Evolutionary conservation across 2,888 invertebrate genomes (phyloP).

Genomic region (Dorcus hopei): DNA sequence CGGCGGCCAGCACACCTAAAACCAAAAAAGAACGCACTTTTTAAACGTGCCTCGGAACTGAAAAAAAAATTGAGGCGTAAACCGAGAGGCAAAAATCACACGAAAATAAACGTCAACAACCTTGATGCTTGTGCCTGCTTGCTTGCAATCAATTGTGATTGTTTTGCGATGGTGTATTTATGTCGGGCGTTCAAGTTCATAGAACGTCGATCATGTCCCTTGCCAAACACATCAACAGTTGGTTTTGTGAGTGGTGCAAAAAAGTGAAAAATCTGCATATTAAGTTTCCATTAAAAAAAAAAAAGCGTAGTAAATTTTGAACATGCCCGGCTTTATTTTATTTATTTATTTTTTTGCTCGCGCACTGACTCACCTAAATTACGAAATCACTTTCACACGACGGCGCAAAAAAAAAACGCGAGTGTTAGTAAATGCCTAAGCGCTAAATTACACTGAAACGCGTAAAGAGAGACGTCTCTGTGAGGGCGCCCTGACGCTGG

Average conservation of each 20-base stretch:
- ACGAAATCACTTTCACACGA: constrained; percentile 9
- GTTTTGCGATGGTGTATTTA: constrained; percentile 6
- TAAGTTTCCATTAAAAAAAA: neutral
- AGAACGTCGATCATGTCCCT: neutral
- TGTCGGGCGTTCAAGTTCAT: neutral
- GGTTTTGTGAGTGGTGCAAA: constrained; percentile 1
- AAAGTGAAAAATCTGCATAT: neutral
- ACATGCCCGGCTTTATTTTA: neutral
- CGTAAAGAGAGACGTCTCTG: constrained; percentile 20
- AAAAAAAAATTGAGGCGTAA: neutral
- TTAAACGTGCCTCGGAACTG: neutral
- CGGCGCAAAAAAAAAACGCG: neutral
- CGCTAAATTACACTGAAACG: constrained; percentile 18
- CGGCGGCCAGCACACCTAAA: constrained; percentile 15
- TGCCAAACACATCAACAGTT: constrained; percentile 13
- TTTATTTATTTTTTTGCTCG: constrained; percentile 2
- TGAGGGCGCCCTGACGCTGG: constrained; percentile 25
- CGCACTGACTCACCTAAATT: constrained; percentile 9
- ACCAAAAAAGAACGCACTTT: constrained; percentile 3
- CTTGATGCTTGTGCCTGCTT: constrained; percentile 8
- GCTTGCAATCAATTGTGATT: neutral
- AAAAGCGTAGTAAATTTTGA: neutral
- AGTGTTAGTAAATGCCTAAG: constrained; percentile 1
- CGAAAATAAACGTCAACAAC: constrained; percentile 7
- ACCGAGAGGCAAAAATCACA: neutral